These are phyloP conservation scores for Liposcelis brunnea DNA, from an alignment of 2,888 invertebrate species.

Conservation along the genomic window DNA sequence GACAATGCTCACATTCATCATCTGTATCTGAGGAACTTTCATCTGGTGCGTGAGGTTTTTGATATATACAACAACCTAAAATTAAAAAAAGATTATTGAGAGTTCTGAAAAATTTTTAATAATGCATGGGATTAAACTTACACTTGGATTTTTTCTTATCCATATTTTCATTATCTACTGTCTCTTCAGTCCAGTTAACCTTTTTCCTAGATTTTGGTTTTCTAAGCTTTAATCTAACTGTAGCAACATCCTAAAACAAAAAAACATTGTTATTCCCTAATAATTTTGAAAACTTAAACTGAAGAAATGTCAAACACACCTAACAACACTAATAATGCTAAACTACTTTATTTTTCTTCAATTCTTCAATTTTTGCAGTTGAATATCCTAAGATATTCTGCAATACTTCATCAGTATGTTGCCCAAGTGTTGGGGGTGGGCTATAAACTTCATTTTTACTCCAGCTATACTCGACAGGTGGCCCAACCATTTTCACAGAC, in stretches of 20 bases:
- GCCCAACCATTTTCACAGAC: constrained; percentile 59
- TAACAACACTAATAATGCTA: constrained; percentile 12
- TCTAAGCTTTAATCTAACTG: constrained; percentile 44
- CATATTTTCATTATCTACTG: constrained; percentile 89
- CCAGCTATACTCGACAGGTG: constrained; percentile 66
- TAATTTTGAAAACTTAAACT: constrained; percentile 6
- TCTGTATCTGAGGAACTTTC: constrained; percentile 75
- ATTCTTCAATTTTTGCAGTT: constrained; percentile 35
- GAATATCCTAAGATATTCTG: constrained; percentile 44
- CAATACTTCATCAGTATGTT: constrained; percentile 71
- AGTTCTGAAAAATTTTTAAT: constrained; percentile 4
- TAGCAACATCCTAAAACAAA: constrained; percentile 31
- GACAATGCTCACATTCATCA: constrained; percentile 76
- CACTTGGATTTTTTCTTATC: constrained; percentile 95
- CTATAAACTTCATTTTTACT: constrained; percentile 48
- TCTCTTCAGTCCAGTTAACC: constrained; percentile 77
- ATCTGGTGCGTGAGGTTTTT: constrained; percentile 63
- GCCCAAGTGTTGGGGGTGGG: constrained; percentile 70
- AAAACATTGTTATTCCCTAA: constrained; percentile 3
- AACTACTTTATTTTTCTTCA: constrained; percentile 30
- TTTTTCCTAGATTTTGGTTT: constrained; percentile 57
- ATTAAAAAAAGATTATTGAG: constrained; percentile 13
- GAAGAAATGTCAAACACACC: not conserved
- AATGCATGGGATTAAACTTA: constrained; percentile 29
- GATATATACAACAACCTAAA: constrained; percentile 84